phyloP scores from a whole-genome alignment of 2,797 vertebrate genomes.

The Halcyon badia region DNA sequence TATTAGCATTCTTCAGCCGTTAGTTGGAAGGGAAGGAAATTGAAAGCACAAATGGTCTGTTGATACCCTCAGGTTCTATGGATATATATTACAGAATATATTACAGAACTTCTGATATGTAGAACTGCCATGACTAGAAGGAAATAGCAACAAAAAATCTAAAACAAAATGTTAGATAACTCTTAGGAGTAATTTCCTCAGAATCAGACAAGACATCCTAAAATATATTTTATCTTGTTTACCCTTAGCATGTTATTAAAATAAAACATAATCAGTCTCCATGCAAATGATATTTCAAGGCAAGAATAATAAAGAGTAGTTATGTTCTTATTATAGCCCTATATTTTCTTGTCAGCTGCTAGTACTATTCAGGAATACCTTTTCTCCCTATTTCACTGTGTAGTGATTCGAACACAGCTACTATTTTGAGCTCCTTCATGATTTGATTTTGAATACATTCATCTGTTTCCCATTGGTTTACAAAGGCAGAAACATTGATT shows the following conservation, averaged over 20 bases:
- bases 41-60: neutral
- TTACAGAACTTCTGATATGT: neutral
- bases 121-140: neutral
- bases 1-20: neutral
- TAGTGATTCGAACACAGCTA: constrained; percentile 40
- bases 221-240: constrained; percentile 57
- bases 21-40: neutral
- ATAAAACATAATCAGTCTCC: constrained; percentile 38
- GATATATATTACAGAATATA: neutral
- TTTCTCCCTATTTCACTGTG: constrained; percentile 40
- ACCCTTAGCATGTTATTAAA: constrained; percentile 44
- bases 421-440: constrained; percentile 32
- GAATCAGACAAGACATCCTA: constrained; percentile 27
- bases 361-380: neutral
- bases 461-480: neutral
- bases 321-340: constrained; percentile 36
- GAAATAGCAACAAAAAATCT: neutral
- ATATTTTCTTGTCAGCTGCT: constrained; percentile 53
- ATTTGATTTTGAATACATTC: constrained; percentile 60
- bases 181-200: constrained; percentile 10
- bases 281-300: constrained; percentile 52
- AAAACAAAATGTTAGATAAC: constrained; percentile 16
- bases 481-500: neutral
- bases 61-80: neutral
- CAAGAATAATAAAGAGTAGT: constrained; percentile 45